Percentiles rank a stretch among this genome's conserved stretches.
Conservation (phyloP, 2,797 vertebrate species). For the Lerista edwardsae region DNA sequence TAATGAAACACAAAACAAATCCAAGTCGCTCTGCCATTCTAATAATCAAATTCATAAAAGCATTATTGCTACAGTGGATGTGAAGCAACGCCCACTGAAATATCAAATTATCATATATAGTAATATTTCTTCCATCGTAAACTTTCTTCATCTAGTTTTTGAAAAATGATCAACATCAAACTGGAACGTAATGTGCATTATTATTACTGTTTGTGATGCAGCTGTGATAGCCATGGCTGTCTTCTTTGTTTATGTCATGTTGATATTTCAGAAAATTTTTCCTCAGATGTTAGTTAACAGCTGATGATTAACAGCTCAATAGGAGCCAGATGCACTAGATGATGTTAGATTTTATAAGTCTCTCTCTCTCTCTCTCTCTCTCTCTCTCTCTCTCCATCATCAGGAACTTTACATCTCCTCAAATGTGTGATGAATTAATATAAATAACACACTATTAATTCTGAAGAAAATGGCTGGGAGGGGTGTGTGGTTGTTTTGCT, state of each 20-base stretch:
- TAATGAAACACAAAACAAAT: conserved; percentile 24
- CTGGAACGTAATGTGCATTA: not conserved
- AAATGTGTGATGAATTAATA: conserved; percentile 19
- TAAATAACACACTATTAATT: conserved; percentile 19
- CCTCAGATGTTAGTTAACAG: conserved; percentile 11
- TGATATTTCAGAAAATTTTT: conserved; percentile 30
- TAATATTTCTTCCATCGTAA: conserved; percentile 16
- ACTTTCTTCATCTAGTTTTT: conserved; percentile 20
- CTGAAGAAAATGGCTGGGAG: conserved; percentile 4
- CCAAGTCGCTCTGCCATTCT: not conserved
- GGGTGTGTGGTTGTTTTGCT: too few species aligned
- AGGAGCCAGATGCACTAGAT: conserved; percentile 7
- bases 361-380: not conserved
- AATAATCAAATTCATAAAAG: conserved; percentile 29
- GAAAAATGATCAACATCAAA: conserved; percentile 22
- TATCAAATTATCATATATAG: not conserved
- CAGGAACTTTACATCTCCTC: not conserved
- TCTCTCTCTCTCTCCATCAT: not conserved
- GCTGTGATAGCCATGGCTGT: not conserved
- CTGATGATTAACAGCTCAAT: conserved; percentile 18
- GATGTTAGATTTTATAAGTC: not conserved
- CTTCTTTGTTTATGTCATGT: not conserved
- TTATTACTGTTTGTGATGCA: not conserved
- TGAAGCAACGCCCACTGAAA: conserved; percentile 12
- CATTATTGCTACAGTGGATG: not conserved